Percentiles rank a stretch among this genome's conserved stretches.
These are phyloP conservation scores for Tribolium castaneum DNA, from an alignment of 1,140 invertebrate species.

Conservation along the genomic window DNA sequence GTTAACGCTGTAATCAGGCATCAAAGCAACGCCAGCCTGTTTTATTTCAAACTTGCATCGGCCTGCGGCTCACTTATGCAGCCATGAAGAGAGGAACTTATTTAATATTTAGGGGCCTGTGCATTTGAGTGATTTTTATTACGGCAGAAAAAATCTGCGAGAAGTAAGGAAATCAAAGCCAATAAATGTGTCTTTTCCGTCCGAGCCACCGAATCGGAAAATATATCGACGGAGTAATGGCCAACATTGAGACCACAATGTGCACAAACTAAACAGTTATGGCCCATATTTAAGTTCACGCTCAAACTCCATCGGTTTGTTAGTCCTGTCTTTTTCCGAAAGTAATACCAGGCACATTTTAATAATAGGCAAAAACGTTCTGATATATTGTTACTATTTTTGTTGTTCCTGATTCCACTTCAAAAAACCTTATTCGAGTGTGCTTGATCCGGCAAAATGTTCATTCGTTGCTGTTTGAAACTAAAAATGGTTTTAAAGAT, in stretches of 20 bases:
- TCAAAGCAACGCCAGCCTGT: background rate
- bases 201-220: background rate
- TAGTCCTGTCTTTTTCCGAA: background rate
- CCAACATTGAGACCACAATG: constrained; percentile 13
- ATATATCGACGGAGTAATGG: background rate
- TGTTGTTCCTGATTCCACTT: too few species aligned
- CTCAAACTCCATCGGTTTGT: background rate
- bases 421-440: too few species aligned
- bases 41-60: background rate
- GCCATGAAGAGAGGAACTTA: background rate
- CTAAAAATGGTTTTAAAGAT: too few species aligned
- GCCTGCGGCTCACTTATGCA: background rate
- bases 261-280: constrained; percentile 12
- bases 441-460: too few species aligned
- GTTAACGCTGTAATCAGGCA: background rate
- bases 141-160: background rate
- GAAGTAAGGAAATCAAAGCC: background rate
- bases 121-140: background rate
- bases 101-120: background rate
- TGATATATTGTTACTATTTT: too few species aligned
- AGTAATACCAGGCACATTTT: too few species aligned
- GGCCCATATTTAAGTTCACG: constrained; percentile 7
- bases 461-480: too few species aligned
- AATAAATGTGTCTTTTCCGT: constrained; percentile 2
- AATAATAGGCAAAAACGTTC: too few species aligned